phyloP scores from a whole-genome alignment of 2,113 vertebrate species.

The Pelvicachromis taeniatus region DNA sequence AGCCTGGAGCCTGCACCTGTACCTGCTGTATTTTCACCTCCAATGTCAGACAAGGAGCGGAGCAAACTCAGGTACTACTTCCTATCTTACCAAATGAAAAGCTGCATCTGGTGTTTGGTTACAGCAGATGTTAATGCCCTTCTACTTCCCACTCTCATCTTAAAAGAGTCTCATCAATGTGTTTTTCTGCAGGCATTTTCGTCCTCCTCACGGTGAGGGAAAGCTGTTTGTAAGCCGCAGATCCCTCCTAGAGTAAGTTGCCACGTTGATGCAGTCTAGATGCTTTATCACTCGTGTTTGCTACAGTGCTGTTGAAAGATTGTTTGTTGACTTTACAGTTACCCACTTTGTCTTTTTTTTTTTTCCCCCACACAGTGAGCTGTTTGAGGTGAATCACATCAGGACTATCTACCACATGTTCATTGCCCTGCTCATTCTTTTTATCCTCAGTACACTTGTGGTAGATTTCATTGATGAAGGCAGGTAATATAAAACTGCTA shows the following conservation, averaged over 20 bases:
- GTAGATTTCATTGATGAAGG: conserved; percentile 96
- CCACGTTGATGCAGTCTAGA: neutral
- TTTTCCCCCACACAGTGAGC: conserved; percentile 75
- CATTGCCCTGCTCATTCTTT: conserved; percentile 92
- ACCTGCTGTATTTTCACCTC: conserved; percentile 70
- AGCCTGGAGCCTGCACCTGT: conserved; percentile 74
- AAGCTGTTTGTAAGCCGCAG: conserved; percentile 86
- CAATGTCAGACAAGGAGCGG: conserved; percentile 75
- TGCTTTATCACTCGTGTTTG: neutral
- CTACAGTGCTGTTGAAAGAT: neutral
- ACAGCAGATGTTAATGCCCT: neutral
- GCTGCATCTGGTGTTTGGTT: neutral
- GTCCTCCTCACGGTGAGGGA: conserved; percentile 80
- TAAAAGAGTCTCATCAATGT: neutral
- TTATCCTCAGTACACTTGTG: conserved; percentile 90
- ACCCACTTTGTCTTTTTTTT: neutral
- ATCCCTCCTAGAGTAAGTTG: conserved; percentile 91
- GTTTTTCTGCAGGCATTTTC: conserved; percentile 66
- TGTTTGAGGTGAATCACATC: conserved; percentile 98
- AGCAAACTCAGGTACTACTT: conserved; percentile 77
- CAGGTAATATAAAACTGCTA: conserved; percentile 75
- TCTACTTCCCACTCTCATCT: neutral
- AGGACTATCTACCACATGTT: conserved; percentile 99
- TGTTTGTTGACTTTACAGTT: neutral
- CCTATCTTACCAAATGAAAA: neutral